Evolutionary conservation across 2,113 vertebrate species (phyloP), one percentile per base, ranked within the genome.

Genomic region (Lepisosteus oculatus): DNA sequence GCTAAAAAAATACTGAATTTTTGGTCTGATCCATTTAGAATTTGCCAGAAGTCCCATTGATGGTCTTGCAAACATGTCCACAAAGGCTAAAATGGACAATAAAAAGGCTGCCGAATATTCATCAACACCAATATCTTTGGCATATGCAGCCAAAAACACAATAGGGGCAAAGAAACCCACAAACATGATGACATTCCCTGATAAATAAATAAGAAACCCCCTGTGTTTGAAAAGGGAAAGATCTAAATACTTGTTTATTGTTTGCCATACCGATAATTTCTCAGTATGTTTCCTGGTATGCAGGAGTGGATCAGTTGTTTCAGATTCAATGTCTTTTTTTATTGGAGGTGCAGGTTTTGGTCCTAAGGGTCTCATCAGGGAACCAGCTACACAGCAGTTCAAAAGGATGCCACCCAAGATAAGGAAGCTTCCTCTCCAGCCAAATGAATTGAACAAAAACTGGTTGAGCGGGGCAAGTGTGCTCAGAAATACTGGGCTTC

Each of bases 121-220:
- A 69, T 97, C 95, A 55, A 98, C 93, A 7, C 95, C 96, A 71
- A 90, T 94, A 82, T 98, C 93, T 73, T 96, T 99, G 68, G 97
- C 97, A 59, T 95, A 99, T 2, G 95, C 92, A 11, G 97, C 88
- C 61, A 99, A 89, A 79, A 99, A 99, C 61, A 99, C 96, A 61
- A 99, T 91, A 0, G 97, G 97, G 14, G 97, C 92, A 0, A 99
- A 99, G 85, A 99, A 98, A 0, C 97, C 97, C 0, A 99, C 42
- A 76, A 99, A 99, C 97, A 99, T 96, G 64, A 99, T 96, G 63
- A 95, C 92, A 29, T 98, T 99, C 66, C 97, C 97, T 7, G 95
- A 95, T 56, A 99, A 87, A 83, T 99, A 99, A 77, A 99, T 98
- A 66, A 99, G 88, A 87, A 99, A 99, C 2, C 97, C 97, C 3